These are phyloP conservation scores for Dicrurus megarhynchus DNA, from an alignment of 2,113 vertebrate species.

Conservation along the genomic window DNA sequence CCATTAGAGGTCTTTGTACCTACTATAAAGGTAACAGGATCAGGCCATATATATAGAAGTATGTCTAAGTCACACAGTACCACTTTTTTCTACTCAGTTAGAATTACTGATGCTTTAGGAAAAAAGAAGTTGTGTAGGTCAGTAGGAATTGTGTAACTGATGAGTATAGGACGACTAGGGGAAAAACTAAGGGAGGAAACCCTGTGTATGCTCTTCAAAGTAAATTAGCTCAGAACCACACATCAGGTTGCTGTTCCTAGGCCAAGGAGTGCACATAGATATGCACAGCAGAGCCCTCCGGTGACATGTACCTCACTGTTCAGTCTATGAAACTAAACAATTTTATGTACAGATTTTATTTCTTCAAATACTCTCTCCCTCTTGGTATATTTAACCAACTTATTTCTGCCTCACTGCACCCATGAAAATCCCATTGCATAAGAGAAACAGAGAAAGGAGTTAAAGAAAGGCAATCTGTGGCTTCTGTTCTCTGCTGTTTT, in stretches of 20 bases:
- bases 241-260: neutral
- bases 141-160: neutral
- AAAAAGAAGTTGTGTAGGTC: neutral
- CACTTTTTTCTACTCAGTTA: neutral
- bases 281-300: neutral
- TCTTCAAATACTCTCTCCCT: neutral
- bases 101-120: neutral
- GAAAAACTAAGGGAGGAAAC: neutral
- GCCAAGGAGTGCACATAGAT: neutral
- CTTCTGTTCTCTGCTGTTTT: neutral
- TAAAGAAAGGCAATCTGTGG: neutral
- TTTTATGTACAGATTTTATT: neutral
- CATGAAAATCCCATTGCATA: neutral
- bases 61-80: neutral
- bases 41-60: accelerated
- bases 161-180: neutral
- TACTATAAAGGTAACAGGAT: neutral
- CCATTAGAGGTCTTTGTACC: neutral
- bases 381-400: neutral
- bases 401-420: neutral
- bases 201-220: neutral
- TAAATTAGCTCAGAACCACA: neutral
- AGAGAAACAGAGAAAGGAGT: neutral
- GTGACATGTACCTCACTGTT: neutral
- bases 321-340: neutral